These are phyloP conservation scores for Cephus nigrinus DNA, from an alignment of 2,888 invertebrate species.

Conservation along the genomic window DNA sequence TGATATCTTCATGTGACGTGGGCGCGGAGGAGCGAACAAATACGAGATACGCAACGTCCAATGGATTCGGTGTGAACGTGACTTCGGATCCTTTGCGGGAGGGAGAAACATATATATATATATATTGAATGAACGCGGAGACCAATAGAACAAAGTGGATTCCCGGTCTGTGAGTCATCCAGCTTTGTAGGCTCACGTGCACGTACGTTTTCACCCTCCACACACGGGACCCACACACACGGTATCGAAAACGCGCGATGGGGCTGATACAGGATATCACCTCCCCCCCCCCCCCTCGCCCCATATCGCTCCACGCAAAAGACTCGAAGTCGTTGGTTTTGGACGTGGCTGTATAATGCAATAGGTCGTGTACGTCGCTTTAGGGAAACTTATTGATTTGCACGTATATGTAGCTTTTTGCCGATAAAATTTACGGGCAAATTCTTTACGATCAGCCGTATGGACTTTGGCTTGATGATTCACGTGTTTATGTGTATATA, in stretches of 20 bases:
- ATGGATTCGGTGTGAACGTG: constrained; percentile 13
- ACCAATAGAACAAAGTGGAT: constrained; percentile 54
- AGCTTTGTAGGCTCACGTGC: not conserved
- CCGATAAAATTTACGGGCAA: not conserved
- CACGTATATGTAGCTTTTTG: constrained; percentile 13
- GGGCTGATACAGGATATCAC: not conserved
- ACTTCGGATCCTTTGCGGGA: constrained; percentile 11
- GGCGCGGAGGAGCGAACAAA: not conserved
- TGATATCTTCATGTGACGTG: not conserved
- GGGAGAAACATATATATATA: constrained; percentile 4
- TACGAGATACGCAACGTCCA: not conserved
- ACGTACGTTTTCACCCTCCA: not conserved
- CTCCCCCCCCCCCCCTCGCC: not conserved
- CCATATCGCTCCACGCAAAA: not conserved
- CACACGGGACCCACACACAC: constrained; percentile 10
- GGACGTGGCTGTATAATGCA: not conserved
- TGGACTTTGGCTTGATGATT: not conserved
- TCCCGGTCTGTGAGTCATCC: constrained; percentile 55
- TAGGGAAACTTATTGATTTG: constrained; percentile 32
- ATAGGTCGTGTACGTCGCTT: constrained; percentile 2
- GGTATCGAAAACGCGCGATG: not conserved
- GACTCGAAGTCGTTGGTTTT: not conserved
- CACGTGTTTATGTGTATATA: not conserved
- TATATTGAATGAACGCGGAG: constrained; percentile 11
- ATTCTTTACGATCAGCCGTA: not conserved